Evolutionary conservation across 1,140 invertebrate genomes (phyloP).

Genomic region (Frieseomelitta varia): DNA sequence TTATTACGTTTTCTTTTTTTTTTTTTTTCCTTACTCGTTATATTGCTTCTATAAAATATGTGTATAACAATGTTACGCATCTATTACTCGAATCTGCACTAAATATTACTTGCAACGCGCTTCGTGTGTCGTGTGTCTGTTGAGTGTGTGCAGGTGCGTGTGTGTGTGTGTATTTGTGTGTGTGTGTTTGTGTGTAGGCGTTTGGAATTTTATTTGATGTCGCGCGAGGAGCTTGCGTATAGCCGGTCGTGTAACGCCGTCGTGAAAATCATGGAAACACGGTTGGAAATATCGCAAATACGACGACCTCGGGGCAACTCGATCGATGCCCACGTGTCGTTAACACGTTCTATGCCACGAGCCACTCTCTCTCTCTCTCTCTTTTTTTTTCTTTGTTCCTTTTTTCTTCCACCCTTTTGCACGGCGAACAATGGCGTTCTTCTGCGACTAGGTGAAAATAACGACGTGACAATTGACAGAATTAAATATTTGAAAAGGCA

Average conservation of each 20-base stretch:
- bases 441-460: background rate
- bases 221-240: background rate
- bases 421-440: background rate
- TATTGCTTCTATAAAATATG: slow-evolving; percentile 79
- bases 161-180: background rate
- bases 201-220: background rate
- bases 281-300: background rate
- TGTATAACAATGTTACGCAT: slow-evolving; percentile 74
- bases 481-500: background rate
- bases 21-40: slow-evolving; percentile 56
- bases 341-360: slow-evolving; percentile 12
- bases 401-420: background rate
- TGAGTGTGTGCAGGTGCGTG: background rate
- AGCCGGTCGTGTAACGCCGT: background rate
- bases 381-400: background rate
- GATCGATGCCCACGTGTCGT: slow-evolving; percentile 17
- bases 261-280: background rate
- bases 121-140: background rate
- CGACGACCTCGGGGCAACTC: background rate
- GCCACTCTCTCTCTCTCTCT: background rate
- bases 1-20: slow-evolving; percentile 63
- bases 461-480: background rate
- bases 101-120: slow-evolving; percentile 49
- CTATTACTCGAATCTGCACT: slow-evolving; percentile 69
- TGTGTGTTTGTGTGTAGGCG: background rate